Percentiles rank a stretch among this genome's conserved stretches.
Evolutionary conservation across 2,113 vertebrate genomes (phyloP).

Genomic region (Tragelaphus strepsiceros): DNA sequence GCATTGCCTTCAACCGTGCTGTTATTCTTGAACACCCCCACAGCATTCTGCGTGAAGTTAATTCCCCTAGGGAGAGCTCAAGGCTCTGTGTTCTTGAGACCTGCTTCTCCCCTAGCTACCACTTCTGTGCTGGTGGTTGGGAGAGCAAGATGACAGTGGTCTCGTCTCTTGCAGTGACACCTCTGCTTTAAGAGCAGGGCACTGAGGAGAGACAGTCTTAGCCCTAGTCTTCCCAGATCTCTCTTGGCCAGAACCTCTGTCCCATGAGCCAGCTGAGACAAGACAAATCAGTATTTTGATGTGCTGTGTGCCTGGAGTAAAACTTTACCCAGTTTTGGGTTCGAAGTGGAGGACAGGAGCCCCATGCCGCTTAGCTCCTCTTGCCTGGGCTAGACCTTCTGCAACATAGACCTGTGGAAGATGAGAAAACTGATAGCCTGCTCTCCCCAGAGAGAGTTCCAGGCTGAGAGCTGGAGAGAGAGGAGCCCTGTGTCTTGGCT

Average conservation of each 20-base stretch:
- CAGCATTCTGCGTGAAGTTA: background rate
- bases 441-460: background rate
- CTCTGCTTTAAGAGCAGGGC: background rate
- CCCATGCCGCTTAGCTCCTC: background rate
- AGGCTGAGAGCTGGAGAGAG: background rate
- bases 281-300: background rate
- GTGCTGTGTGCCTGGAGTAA: background rate
- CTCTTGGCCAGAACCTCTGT: background rate
- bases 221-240: background rate
- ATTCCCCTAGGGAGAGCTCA: background rate
- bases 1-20: background rate
- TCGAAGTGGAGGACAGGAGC: background rate
- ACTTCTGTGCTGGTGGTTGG: background rate
- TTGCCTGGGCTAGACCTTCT: background rate
- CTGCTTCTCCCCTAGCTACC: background rate
- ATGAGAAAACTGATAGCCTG: background rate
- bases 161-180: background rate
- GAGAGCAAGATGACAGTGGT: background rate
- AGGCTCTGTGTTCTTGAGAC: background rate
- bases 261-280: background rate
- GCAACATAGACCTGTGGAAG: background rate
- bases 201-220: background rate
- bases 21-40: background rate
- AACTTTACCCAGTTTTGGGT: background rate
- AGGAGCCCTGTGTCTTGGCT: background rate